phyloP scores from a whole-genome alignment of 2,797 vertebrate species.

The Buphagus erythrorhynchus region DNA sequence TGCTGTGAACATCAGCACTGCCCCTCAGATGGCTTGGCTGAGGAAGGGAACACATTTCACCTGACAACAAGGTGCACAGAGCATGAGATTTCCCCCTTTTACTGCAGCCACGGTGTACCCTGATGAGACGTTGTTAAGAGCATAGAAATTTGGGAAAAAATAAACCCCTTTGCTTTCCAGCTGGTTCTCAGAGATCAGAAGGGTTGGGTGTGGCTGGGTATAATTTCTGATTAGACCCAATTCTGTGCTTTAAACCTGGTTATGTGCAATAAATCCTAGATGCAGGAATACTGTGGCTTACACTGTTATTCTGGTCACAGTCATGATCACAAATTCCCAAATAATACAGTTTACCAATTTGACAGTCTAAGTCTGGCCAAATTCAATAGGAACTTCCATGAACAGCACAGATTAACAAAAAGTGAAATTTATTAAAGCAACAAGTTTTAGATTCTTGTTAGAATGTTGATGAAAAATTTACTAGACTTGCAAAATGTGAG shows the following conservation, averaged over 20 bases:
- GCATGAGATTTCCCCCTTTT: neutral
- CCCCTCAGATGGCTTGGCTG: accelerated
- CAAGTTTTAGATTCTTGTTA: neutral
- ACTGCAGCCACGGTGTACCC: accelerated
- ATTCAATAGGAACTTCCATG: neutral
- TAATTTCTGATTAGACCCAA: neutral
- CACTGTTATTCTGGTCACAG: neutral
- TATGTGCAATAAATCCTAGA: neutral
- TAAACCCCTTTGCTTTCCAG: neutral
- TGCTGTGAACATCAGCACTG: neutral
- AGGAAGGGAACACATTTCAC: neutral
- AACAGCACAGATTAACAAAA: neutral
- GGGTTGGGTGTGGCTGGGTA: neutral
- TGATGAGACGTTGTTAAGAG: neutral
- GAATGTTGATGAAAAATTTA: neutral
- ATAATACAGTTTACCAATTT: neutral
- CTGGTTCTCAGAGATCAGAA: neutral
- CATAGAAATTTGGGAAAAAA: neutral
- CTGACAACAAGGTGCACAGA: neutral
- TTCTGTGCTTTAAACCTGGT: neutral
- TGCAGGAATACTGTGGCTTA: neutral
- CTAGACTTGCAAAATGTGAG: neutral
- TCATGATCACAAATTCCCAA: neutral
- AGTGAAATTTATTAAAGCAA: neutral
- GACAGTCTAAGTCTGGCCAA: too few species aligned